These are phyloP conservation scores for Nomada ferruginata DNA, from an alignment of 2,888 invertebrate genomes.

Conservation along the genomic window DNA sequence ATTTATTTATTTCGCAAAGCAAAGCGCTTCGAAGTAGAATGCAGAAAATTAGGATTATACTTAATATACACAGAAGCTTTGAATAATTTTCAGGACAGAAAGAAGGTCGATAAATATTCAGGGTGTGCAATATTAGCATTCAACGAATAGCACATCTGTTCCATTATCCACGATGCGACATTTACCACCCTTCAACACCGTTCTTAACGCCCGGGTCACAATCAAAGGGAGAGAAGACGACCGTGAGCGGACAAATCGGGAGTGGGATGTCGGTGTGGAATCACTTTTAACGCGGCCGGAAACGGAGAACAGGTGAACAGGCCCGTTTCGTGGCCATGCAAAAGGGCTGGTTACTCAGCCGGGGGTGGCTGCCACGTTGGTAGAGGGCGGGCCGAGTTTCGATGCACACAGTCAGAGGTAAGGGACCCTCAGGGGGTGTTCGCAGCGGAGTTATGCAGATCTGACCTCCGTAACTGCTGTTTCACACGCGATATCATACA, in stretches of 20 bases:
- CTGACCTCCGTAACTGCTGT: slow-evolving; percentile 77
- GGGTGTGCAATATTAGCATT: neutral
- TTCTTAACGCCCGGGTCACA: slow-evolving; percentile 6
- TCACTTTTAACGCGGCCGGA: slow-evolving; percentile 65
- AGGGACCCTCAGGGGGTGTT: slow-evolving; percentile 72
- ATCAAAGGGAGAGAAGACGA: neutral
- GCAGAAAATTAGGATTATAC: too few species aligned
- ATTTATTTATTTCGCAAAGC: too few species aligned
- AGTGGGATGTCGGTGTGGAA: slow-evolving; percentile 61
- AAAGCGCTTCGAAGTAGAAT: too few species aligned
- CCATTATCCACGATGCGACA: slow-evolving; percentile 18
- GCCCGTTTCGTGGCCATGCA: slow-evolving; percentile 53
- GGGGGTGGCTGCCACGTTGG: neutral
- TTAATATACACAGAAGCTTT: too few species aligned
- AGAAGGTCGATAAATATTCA: too few species aligned
- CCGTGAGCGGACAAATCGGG: slow-evolving; percentile 61
- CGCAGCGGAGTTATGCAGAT: slow-evolving; percentile 80
- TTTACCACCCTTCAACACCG: slow-evolving; percentile 24
- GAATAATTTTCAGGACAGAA: too few species aligned
- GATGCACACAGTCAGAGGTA: slow-evolving; percentile 61
- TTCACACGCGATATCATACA: slow-evolving; percentile 80
- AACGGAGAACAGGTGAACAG: slow-evolving; percentile 40
- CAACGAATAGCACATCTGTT: neutral
- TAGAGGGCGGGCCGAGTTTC: slow-evolving; percentile 51
- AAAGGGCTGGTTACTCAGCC: slow-evolving; percentile 50